A percentile compares a stretch with the other conserved stretches of the same genome.
phyloP scores from a whole-genome alignment of 2,797 vertebrate species.

The Enteromius afrohamiltoni region DNA sequence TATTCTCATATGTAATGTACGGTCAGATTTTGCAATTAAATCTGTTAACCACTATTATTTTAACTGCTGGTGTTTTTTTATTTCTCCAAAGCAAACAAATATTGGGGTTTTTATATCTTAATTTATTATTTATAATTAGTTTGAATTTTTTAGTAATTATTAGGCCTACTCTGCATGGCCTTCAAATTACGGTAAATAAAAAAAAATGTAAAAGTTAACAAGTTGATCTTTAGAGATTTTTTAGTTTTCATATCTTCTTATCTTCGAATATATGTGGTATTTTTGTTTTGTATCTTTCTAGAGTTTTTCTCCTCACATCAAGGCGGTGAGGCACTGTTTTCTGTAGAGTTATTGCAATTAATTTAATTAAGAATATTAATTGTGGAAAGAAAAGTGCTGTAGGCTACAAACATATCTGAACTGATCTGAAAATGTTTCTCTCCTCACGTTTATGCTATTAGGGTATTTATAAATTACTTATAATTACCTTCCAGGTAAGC shows the following conservation, averaged over 20 bases:
- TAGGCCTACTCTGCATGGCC: background rate
- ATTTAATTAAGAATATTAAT: background rate
- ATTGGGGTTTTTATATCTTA: background rate
- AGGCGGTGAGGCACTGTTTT: background rate
- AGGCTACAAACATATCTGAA: background rate
- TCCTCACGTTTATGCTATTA: background rate
- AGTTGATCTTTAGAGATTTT: background rate
- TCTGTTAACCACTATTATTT: background rate
- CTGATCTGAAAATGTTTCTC: background rate
- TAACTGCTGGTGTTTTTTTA: background rate
- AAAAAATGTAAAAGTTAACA: background rate
- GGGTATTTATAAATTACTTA: background rate
- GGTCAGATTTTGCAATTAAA: slow-evolving; percentile 21
- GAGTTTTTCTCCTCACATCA: background rate
- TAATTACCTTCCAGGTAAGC: background rate
- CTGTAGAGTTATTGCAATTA: background rate
- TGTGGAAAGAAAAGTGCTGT: background rate
- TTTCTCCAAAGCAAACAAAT: background rate
- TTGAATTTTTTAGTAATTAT: background rate
- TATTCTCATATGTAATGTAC: background rate
- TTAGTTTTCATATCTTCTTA: background rate
- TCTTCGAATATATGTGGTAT: background rate
- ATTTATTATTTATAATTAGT: background rate
- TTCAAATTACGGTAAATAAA: background rate
- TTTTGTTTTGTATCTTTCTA: background rate